phyloP scores from a whole-genome alignment of 2,797 vertebrate species.

The Agapornis canus region DNA sequence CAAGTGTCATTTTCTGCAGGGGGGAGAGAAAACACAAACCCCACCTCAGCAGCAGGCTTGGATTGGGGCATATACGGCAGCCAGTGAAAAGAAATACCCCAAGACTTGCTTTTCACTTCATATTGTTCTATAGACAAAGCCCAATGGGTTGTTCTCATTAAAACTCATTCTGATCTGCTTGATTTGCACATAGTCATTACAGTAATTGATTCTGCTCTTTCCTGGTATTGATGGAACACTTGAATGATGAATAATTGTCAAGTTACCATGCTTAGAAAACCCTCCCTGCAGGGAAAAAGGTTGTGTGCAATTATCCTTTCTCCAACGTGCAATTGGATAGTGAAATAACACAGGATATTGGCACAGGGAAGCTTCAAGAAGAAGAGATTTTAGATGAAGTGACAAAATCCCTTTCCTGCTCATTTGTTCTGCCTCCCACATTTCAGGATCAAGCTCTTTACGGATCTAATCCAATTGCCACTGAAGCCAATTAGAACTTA shows the following conservation, averaged over 20 bases:
- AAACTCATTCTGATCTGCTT: background rate
- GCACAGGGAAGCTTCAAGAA: background rate
- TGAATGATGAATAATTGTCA: background rate
- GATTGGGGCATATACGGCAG: background rate
- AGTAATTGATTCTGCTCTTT: background rate
- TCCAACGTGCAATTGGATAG: background rate
- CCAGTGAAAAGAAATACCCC: background rate
- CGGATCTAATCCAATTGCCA: background rate
- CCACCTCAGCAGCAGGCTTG: background rate
- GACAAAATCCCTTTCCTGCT: background rate
- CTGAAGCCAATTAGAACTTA: background rate
- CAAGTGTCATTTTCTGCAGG: slow-evolving; percentile 80
- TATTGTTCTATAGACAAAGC: background rate
- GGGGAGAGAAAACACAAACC: background rate
- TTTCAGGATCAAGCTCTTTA: background rate
- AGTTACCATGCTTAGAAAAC: background rate
- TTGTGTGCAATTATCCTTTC: background rate
- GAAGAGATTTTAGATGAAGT: background rate
- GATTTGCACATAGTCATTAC: background rate
- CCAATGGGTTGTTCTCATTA: background rate
- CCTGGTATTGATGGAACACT: background rate
- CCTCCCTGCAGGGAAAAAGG: background rate
- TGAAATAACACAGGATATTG: background rate
- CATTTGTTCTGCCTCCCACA: background rate
- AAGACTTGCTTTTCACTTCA: background rate